Conservation (phyloP, 1,140 invertebrate genomes). For the Meloidogyne exigua region DNA sequence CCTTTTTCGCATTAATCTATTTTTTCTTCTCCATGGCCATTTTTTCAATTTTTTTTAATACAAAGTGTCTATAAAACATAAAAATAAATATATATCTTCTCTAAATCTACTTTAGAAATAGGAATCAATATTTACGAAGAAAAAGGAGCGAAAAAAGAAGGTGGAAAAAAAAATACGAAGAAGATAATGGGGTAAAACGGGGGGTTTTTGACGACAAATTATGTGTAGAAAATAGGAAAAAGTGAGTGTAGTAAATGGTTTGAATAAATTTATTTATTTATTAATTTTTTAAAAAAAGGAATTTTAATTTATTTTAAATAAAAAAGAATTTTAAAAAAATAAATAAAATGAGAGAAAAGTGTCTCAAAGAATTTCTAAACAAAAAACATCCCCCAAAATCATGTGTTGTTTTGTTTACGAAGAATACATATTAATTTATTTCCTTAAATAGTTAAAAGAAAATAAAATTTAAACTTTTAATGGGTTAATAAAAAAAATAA, state of each 20-base stretch:
- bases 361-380: no score
- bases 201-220: background rate
- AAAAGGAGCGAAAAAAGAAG: background rate
- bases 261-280: no score
- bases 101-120: background rate
- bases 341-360: no score
- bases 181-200: background rate
- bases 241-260: background rate
- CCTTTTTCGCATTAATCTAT: background rate
- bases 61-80: background rate
- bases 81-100: background rate
- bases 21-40: background rate
- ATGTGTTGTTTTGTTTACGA: no score
- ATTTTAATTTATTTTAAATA: no score
- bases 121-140: constrained; percentile 2
- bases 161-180: background rate
- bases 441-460: no score
- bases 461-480: no score
- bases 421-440: no score
- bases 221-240: background rate
- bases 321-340: no score
- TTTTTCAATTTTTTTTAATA: background rate
- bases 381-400: no score
- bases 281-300: no score
- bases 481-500: no score